Conservation (phyloP, 2,797 vertebrate genomes). For the Premnoplex brunnescens region DNA sequence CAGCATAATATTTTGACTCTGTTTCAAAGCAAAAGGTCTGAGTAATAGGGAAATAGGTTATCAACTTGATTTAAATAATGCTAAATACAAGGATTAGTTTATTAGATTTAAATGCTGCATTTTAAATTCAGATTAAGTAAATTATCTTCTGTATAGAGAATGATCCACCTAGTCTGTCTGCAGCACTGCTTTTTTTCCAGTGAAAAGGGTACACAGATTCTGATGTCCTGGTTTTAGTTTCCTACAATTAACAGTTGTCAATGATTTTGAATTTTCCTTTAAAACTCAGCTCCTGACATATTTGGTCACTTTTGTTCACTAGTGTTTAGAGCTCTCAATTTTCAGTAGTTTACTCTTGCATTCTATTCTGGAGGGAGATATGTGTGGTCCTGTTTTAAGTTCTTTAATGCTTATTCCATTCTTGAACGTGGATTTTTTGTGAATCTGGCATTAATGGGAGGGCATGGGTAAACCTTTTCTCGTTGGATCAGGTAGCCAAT, state of each 20-base stretch:
- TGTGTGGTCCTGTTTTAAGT: not conserved
- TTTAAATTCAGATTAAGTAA: not conserved
- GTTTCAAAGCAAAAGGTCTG: not conserved
- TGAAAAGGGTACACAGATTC: not conserved
- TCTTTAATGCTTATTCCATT: not conserved
- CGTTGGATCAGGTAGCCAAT: fast-evolving
- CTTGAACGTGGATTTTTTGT: not conserved
- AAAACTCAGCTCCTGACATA: not conserved
- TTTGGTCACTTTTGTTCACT: not conserved
- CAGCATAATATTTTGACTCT: not conserved
- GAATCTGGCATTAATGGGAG: not conserved
- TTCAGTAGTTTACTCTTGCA: not conserved
- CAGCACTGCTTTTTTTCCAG: not conserved
- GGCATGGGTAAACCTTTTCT: not conserved
- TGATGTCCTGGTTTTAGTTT: not conserved
- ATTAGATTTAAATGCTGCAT: not conserved
- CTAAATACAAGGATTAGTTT: not conserved
- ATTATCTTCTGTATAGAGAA: not conserved
- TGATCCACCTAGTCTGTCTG: not conserved
- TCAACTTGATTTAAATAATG: not conserved
- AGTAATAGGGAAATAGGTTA: not conserved
- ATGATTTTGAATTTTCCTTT: not conserved
- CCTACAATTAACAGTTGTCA: not conserved
- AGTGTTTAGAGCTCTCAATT: not conserved
- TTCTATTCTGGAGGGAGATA: not conserved